Percentiles rank a stretch among this genome's conserved stretches.
phyloP scores from a whole-genome alignment of 1,140 invertebrate genomes.

The Branchinecta lynchi region DNA sequence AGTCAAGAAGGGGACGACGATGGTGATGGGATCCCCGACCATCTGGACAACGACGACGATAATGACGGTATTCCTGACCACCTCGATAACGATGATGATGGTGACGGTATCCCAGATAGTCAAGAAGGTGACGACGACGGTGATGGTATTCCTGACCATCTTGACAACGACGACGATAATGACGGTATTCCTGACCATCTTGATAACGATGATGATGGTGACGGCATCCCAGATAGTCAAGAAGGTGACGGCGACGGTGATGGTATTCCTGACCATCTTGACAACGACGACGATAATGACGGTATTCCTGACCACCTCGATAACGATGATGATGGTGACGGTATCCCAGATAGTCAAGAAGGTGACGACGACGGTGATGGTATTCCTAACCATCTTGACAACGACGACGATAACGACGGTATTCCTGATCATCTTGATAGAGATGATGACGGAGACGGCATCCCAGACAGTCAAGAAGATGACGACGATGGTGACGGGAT shows the following conservation, averaged over 20 bases:
- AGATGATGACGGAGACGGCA: constrained; percentile 17
- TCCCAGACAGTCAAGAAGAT: neutral
- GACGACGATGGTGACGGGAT: constrained; percentile 12
- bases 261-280: neutral
- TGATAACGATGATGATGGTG: constrained; percentile 13
- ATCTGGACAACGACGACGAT: neutral
- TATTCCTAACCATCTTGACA: constrained; percentile 19
- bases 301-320: neutral
- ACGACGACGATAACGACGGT: constrained; percentile 35
- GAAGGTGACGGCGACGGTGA: neutral
- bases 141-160: too few relatives aligned
- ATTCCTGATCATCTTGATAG: constrained; percentile 30
- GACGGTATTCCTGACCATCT: constrained; percentile 2
- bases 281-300: constrained; percentile 33
- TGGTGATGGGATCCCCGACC: neutral
- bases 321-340: neutral
- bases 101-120: neutral
- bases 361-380: constrained; percentile 30
- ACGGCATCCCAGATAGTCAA: neutral
- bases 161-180: neutral
- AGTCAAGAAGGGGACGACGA: constrained; percentile 7
- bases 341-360: constrained; percentile 23
- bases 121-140: neutral
- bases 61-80: neutral
- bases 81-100: constrained; percentile 20